Evolutionary conservation across 2,888 invertebrate genomes (phyloP), one percentile per base, ranked within the genome.

Genomic region (Drosophila kanekoi): DNA sequence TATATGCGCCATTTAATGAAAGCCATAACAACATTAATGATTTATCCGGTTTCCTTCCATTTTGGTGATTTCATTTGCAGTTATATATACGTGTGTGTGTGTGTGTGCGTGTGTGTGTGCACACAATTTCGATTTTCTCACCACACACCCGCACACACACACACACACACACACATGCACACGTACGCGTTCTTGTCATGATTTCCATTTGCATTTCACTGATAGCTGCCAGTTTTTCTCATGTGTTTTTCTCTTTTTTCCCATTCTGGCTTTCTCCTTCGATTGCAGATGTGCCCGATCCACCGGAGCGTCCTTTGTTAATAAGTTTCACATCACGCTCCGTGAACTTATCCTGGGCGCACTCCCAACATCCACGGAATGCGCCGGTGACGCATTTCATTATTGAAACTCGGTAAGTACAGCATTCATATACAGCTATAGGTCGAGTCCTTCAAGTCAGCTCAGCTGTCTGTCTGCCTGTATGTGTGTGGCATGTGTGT

Each of bases 321-420:
- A 94, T 94, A 92, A 94, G 94, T 91, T 96, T 95, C 93, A 95
- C 95, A 72, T 95, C 96, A 75, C 94, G 95, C 81, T 94, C 95
- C 43, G 95, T 95, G 87, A 95, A 95, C 92, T 93, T 96, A 86
- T 95, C 95, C 58, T 96, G 96, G 96, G 95, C 95, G 64, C 94
- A 95, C 67, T 95, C 95, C 76, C 94, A 94, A 83, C 94, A 95
- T 92, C 94, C 94, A 71, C 95, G 96, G 91, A 94, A 95, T 93
- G 94, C 95, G 89, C 94, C 94, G 72, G 94, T 96, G 89, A 93
- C 94, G 82, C 94, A 95, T 93, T 96, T 96, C 93, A 93, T 96
- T 92, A 95, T 96, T 91, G 94, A 95, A 92, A 94, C 94, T 80
- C 94, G 95, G 95, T 96, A 93, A 95, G 94, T 93, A 54, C 40